A percentile compares a stretch with the other conserved stretches of the same genome.
phyloP scores from a whole-genome alignment of 2,113 vertebrate genomes.

The Monopterus albus region DNA sequence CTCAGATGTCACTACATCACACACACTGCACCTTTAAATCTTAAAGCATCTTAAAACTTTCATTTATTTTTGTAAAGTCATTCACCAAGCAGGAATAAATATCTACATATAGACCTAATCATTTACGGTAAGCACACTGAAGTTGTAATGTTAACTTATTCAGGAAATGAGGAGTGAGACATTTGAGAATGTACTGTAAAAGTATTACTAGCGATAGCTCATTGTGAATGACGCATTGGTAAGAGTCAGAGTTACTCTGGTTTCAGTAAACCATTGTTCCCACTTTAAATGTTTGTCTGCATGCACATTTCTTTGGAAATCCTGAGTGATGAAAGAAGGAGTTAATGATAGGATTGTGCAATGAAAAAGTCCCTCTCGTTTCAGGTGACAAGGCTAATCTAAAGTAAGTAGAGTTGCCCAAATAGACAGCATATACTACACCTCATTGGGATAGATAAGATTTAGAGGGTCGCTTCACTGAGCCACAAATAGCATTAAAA shows the following conservation, averaged over 20 bases:
- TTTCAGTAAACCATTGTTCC: constrained; percentile 45
- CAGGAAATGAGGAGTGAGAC: not conserved
- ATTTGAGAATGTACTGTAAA: no score
- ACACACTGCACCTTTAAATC: no score
- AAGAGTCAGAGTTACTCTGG: not conserved
- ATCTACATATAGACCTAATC: not conserved
- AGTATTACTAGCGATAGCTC: not conserved
- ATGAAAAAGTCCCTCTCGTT: not conserved
- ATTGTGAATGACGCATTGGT: not conserved
- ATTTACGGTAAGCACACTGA: not conserved
- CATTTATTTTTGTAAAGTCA: not conserved
- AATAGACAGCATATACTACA: no score
- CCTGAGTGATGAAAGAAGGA: no score
- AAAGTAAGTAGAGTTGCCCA: no score
- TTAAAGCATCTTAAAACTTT: no score
- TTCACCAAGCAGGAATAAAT: not conserved
- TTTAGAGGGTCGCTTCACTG: not conserved
- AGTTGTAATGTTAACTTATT: not conserved
- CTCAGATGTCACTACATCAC: no score
- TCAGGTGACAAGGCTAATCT: no score
- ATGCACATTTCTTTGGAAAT: no score
- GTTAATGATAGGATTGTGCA: not conserved
- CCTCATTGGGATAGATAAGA: constrained; percentile 3
- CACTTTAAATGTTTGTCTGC: not conserved
- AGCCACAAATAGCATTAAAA: constrained; percentile 4